Conservation (phyloP, 1,140 invertebrate genomes). For the Zaprionus gabonicus region DNA sequence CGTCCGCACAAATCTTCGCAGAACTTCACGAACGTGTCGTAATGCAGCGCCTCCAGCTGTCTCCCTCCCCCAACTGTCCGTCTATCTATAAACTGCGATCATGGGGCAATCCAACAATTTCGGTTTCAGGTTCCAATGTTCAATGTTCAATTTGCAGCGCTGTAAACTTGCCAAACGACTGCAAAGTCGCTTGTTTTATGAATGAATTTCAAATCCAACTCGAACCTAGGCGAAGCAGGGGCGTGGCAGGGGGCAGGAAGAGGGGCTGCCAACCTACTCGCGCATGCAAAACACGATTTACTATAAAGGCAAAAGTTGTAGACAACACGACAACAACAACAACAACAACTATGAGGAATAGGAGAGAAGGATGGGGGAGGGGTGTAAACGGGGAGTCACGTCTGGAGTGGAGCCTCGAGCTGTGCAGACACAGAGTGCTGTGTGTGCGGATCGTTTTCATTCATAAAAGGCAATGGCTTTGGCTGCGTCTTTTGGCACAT, state of each 20-base stretch:
- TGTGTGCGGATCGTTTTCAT: constrained; percentile 55
- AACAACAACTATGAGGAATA: constrained; percentile 40
- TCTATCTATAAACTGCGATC: constrained; percentile 29
- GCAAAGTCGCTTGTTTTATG: constrained; percentile 61
- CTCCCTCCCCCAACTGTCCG: neutral
- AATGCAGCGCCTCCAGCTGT: constrained; percentile 48
- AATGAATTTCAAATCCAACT: constrained; percentile 69
- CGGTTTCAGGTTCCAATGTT: constrained; percentile 28
- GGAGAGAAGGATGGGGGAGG: neutral
- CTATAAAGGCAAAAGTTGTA: constrained; percentile 79
- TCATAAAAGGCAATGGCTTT: constrained; percentile 67
- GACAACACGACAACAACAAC: constrained; percentile 55
- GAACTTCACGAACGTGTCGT: constrained; percentile 64
- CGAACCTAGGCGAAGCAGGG: constrained; percentile 39
- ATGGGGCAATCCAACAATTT: constrained; percentile 29
- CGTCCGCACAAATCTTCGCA: constrained; percentile 30
- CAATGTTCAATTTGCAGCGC: constrained; percentile 18
- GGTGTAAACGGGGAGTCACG: neutral
- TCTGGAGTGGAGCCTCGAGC: constrained; percentile 26
- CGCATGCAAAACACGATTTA: constrained; percentile 82
- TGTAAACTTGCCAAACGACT: constrained; percentile 67
- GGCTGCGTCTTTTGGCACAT: constrained; percentile 55
- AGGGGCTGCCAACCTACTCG: constrained; percentile 63
- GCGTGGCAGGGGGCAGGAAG: neutral
- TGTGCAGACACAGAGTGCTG: constrained; percentile 19